Evolutionary conservation across 1,140 invertebrate species (phyloP).

Genomic region (Eupristina koningsbergeri): DNA sequence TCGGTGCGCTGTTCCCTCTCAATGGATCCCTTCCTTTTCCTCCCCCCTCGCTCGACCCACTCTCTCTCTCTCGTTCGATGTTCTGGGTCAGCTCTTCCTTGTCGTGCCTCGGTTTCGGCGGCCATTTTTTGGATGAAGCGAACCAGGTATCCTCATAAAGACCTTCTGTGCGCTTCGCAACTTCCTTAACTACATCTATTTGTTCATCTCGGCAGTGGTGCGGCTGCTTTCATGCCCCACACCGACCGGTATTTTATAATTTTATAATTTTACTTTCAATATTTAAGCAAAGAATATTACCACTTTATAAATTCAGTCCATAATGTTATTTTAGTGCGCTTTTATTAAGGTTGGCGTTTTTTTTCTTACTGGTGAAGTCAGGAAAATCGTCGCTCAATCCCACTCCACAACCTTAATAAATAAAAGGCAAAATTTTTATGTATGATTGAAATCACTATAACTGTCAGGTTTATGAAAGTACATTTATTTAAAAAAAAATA

Average conservation of each 20-base stretch:
- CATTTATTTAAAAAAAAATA: too few species aligned
- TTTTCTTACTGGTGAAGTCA: too few species aligned
- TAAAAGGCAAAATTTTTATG: too few species aligned
- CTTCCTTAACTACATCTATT: background rate
- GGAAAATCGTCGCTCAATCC: too few species aligned
- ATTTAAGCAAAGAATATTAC: background rate
- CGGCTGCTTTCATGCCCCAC: background rate
- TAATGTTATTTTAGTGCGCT: background rate
- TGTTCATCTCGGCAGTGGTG: background rate
- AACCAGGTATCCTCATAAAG: conserved; percentile 6
- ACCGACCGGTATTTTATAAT: background rate
- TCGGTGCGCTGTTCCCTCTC: background rate
- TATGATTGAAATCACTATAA: too few species aligned
- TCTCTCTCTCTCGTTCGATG: background rate
- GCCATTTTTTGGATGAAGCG: background rate
- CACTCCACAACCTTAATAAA: too few species aligned
- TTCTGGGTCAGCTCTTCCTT: too few species aligned
- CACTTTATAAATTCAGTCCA: background rate
- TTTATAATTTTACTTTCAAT: background rate
- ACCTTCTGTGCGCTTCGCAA: background rate
- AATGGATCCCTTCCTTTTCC: too few species aligned
- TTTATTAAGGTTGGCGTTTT: background rate
- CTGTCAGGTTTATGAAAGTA: too few species aligned
- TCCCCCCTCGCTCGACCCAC: background rate
- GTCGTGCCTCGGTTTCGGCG: background rate